Percentiles rank a stretch among this genome's conserved stretches.
These are phyloP conservation scores for Anas platyrhynchos DNA, from an alignment of 2,113 vertebrate genomes.

Conservation along the genomic window DNA sequence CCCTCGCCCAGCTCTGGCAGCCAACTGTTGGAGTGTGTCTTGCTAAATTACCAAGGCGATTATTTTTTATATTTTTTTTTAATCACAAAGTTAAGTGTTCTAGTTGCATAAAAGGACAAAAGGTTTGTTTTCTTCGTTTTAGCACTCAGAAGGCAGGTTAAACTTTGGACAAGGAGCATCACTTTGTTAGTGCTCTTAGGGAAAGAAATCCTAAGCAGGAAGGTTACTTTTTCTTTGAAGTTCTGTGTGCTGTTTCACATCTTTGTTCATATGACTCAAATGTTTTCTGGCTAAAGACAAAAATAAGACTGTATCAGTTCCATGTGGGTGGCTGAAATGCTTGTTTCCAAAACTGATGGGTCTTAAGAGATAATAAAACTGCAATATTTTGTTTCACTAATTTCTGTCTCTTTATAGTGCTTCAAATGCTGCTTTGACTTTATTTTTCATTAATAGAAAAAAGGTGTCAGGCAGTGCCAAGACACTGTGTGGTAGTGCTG, in stretches of 20 bases:
- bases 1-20: background rate
- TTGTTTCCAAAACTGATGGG: background rate
- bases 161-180: background rate
- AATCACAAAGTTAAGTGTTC: background rate
- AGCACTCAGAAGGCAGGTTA: background rate
- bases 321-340: background rate
- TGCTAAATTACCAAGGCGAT: background rate
- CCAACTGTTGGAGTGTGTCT: background rate
- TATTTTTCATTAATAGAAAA: slow-evolving; percentile 20
- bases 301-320: background rate
- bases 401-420: background rate
- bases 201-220: background rate
- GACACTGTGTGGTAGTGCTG: background rate
- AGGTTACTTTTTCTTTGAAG: background rate
- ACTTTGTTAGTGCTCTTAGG: background rate
- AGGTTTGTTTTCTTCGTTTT: background rate
- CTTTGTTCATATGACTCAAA: background rate
- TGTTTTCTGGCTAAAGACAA: background rate
- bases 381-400: background rate
- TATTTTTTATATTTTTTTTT: background rate
- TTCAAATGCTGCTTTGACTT: background rate
- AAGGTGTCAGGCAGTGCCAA: background rate
- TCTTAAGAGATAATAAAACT: background rate
- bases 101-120: background rate
- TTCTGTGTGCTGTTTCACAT: background rate